Evolutionary conservation across 2,888 invertebrate species (phyloP).

Genomic region (Stenotaenia linearis): DNA sequence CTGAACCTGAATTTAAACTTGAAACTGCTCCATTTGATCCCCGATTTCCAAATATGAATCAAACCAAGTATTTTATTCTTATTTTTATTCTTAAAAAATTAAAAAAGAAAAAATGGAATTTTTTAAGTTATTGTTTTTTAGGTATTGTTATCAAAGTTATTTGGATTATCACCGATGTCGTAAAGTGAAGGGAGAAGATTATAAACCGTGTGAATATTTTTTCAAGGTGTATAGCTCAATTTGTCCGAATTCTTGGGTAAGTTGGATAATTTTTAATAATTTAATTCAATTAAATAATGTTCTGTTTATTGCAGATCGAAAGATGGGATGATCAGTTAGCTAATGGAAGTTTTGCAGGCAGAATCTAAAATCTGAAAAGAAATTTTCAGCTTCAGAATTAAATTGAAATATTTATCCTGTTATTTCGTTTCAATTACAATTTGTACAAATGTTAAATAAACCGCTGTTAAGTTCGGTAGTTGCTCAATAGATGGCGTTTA

Average conservation of each 20-base stretch:
- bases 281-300: neutral
- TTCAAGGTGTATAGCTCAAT: constrained; percentile 69
- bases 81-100: too few relatives aligned
- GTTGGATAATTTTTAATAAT: too few relatives aligned
- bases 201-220: constrained; percentile 87
- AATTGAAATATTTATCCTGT: neutral
- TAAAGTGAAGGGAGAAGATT: constrained; percentile 76
- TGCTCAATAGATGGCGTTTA: neutral
- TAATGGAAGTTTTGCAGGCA: constrained; percentile 31
- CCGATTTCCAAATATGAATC: constrained; percentile 92
- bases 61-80: constrained; percentile 61
- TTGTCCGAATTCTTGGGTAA: constrained; percentile 76
- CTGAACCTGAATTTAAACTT: constrained; percentile 44
- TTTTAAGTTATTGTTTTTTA: constrained; percentile 43
- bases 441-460: neutral
- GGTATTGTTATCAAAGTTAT: constrained; percentile 88
- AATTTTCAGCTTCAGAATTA: too few relatives aligned
- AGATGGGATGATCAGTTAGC: constrained; percentile 35
- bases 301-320: constrained; percentile 27
- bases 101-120: neutral
- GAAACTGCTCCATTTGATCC: constrained; percentile 89
- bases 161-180: constrained; percentile 88
- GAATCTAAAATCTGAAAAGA: too few relatives aligned
- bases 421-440: neutral
- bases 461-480: neutral